Evolutionary conservation across 2,888 invertebrate genomes (phyloP).

Genomic region (Pogonocherus hispidulus): DNA sequence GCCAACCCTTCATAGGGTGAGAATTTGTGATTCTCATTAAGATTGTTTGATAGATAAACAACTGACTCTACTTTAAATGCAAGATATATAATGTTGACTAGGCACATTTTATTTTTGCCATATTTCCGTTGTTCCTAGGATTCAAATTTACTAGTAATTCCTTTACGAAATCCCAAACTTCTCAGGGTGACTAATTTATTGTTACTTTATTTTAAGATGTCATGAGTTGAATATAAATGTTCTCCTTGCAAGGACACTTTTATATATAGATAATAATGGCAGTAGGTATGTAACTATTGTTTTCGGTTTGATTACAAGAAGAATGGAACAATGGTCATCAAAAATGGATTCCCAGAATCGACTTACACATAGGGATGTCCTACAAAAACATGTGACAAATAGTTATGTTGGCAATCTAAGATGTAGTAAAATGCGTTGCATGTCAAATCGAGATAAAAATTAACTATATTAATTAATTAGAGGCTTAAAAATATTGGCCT

Average conservation of each 20-base stretch:
- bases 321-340: constrained; percentile 1
- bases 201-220: constrained; percentile 43
- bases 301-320: neutral
- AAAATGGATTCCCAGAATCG: neutral
- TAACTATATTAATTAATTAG: no score
- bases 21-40: constrained; percentile 46
- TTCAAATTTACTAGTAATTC: constrained; percentile 34
- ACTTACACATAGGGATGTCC: neutral
- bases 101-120: constrained; percentile 43
- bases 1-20: constrained; percentile 34
- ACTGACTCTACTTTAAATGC: constrained; percentile 42
- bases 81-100: constrained; percentile 40
- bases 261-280: neutral
- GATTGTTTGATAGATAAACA: constrained; percentile 31
- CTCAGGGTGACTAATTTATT: constrained; percentile 40
- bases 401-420: no score
- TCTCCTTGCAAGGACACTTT: constrained; percentile 36
- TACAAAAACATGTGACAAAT: neutral
- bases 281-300: neutral
- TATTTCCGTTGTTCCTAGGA: constrained; percentile 49
- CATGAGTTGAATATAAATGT: constrained; percentile 39
- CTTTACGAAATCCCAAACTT: constrained; percentile 37
- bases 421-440: no score
- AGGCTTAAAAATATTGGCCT: no score
- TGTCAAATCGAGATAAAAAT: no score